These are phyloP conservation scores for Brachypteracias leptosomus DNA, from an alignment of 2,113 vertebrate species.

Conservation along the genomic window DNA sequence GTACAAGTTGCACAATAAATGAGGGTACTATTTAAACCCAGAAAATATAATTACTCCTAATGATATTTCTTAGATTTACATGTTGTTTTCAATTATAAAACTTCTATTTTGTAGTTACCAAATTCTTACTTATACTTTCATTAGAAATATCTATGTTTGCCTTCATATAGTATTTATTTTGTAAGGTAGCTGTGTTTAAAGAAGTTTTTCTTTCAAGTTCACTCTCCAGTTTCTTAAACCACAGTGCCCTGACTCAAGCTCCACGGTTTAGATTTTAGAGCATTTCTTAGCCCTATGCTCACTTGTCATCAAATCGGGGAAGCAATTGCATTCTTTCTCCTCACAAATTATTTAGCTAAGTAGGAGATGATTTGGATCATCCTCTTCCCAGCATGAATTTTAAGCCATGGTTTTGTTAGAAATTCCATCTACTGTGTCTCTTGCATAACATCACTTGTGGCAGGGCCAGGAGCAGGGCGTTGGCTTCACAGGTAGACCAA, in stretches of 20 bases:
- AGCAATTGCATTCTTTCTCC: neutral
- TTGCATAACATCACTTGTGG: neutral
- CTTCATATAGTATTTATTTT: conserved; percentile 52
- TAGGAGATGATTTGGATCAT: neutral
- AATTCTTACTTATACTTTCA: conserved; percentile 19
- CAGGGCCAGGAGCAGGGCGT: neutral
- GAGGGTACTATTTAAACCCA: neutral
- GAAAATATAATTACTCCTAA: neutral
- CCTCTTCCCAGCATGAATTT: neutral
- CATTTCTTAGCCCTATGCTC: neutral
- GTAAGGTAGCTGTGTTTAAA: conserved; percentile 50
- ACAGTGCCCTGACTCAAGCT: neutral
- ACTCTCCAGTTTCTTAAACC: conserved; percentile 29
- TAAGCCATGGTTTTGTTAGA: neutral
- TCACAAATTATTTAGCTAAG: neutral
- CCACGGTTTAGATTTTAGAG: neutral
- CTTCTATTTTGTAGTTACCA: neutral
- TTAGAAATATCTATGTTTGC: conserved; percentile 31
- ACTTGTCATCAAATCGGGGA: neutral
- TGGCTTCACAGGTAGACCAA: too few relatives aligned
- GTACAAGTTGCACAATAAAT: neutral
- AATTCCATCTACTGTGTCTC: neutral
- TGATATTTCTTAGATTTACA: neutral
- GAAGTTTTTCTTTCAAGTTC: conserved; percentile 53
- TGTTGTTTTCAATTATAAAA: neutral